A percentile compares a stretch with the other conserved stretches of the same genome.
Conservation (phyloP, 2,113 vertebrate genomes). For the Xenotilapia leptura region DNA sequence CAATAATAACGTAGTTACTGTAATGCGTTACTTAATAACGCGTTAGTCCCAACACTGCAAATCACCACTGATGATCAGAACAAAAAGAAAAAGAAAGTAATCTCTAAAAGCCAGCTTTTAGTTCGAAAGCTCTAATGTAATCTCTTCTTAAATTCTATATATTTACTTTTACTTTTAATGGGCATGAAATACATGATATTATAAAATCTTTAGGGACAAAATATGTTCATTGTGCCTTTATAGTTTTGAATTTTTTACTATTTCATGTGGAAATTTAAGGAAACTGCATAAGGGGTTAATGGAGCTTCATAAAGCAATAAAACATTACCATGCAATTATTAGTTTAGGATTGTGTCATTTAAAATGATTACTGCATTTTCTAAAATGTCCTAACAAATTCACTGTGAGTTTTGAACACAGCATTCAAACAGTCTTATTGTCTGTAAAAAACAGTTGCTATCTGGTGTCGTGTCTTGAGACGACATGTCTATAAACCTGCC, state of each 20-base stretch:
- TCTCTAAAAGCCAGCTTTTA: background rate
- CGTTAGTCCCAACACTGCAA: no score
- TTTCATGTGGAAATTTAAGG: background rate
- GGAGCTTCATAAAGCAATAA: background rate
- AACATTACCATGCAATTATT: background rate
- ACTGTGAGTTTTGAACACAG: rapidly evolving
- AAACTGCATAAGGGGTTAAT: background rate
- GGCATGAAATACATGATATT: background rate
- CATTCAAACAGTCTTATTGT: background rate
- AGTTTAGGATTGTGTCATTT: no score
- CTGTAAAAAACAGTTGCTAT: background rate
- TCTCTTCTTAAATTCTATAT: no score
- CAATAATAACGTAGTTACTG: no score
- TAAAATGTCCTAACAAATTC: background rate
- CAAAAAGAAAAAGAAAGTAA: no score
- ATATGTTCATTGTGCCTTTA: rapidly evolving
- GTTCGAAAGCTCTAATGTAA: rapidly evolving
- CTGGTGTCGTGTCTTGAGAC: rapidly evolving
- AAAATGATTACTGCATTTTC: background rate
- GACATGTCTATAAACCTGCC: no score
- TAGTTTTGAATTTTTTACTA: background rate
- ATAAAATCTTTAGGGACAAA: background rate
- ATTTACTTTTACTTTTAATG: background rate
- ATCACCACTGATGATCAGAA: no score
- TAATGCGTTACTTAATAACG: no score